Evolutionary conservation across 2,113 vertebrate genomes (phyloP), one percentile per base, ranked within the genome.

Genomic region (Heterochromis multidens): DNA sequence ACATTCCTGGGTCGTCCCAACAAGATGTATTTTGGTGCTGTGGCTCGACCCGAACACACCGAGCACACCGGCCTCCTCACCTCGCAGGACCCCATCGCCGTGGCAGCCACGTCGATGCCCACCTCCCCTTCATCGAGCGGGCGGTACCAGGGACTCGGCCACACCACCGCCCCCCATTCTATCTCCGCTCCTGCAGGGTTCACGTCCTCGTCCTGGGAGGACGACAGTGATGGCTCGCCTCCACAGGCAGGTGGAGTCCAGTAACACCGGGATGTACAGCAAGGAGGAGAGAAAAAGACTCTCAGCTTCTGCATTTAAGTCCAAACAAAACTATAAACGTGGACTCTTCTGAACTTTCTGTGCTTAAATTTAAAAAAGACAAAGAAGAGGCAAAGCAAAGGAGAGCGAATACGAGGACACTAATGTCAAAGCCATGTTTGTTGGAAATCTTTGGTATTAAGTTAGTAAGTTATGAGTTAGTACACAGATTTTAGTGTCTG

Each of bases 91-190:
- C 93, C 95, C 11, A 88, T 95, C 35, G 95, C 79, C 1, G 86
- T 94, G 56, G 94, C 97, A 80, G 92, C 96, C 46, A 92, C 97
- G n/a, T 98, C 98, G 3, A 96, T 97, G 92, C 96, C 97, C 16
- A 93, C 97, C 56, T 99, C 98, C 11, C 98, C 93, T 4, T 87
- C 89, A 0, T 87, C 97, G 0, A 95, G 94, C 43, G 98, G 98
- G 49, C 96, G 95, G 37, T 99, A 99, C 81, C 97, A 99, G 94
- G 98, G 98, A 35, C 96, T 99, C 91, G 98, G 98, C 87, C 96
- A 96, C 91, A 99, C 96, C 17, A 90, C 96, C 19, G 97, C 97
- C 6, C 96, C 98, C 21, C 97, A 98, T 90, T 97, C 97, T 6
- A 96, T 95, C 72, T 97, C 97, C 0, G 96, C 96, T 0, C 91